Evolutionary conservation across 2,888 invertebrate species (phyloP).

Genomic region (Pachycephus smyrnensis): DNA sequence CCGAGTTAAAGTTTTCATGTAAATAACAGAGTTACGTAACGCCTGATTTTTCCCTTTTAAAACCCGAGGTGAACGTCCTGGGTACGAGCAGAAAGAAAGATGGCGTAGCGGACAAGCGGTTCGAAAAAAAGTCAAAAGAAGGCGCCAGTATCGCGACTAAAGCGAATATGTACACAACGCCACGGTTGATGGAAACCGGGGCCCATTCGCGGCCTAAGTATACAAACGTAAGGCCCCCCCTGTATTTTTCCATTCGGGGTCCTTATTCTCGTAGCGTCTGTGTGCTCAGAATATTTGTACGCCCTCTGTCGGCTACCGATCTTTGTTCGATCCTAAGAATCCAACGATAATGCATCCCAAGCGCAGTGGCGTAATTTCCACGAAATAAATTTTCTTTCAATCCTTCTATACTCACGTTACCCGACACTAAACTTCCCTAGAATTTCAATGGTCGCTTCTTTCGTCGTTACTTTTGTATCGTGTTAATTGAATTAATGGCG

Average conservation of each 20-base stretch:
- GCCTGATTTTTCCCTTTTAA: not conserved
- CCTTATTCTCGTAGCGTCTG: conserved; percentile 12
- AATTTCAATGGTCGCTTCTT: not conserved
- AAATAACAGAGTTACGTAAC: not conserved
- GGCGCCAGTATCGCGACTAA: not conserved
- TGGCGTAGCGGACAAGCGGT: not conserved
- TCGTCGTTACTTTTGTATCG: too few species aligned
- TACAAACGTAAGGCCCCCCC: not conserved
- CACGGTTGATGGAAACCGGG: not conserved
- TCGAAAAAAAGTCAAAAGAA: not conserved
- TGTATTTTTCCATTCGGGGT: not conserved
- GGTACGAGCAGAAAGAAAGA: not conserved
- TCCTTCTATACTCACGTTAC: not conserved
- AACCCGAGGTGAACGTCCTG: not conserved
- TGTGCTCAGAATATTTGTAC: conserved; percentile 20
- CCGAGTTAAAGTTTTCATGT: not conserved
- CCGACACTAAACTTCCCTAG: not conserved
- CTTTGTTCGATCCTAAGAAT: not conserved
- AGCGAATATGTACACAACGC: not conserved
- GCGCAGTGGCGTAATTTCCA: not conserved
- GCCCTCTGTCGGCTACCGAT: conserved; percentile 16
- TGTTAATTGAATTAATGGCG: too few species aligned
- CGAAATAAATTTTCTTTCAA: not conserved
- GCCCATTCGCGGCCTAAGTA: not conserved
- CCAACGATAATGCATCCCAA: not conserved